These are phyloP conservation scores for Lophius americanus DNA, from an alignment of 2,797 vertebrate species.

Conservation along the genomic window DNA sequence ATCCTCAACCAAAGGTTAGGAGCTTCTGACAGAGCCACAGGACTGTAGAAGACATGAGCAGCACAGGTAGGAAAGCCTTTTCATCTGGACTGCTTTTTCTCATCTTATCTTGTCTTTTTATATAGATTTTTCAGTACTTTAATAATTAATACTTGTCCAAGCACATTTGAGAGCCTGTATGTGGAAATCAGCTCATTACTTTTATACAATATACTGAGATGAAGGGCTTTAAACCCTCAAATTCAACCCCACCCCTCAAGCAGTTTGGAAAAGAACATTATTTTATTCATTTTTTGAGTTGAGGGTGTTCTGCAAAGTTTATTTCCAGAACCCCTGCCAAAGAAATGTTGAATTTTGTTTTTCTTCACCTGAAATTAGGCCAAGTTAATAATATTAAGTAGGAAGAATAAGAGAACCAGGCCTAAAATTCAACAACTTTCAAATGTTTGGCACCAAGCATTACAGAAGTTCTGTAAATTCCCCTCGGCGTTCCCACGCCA, in stretches of 20 bases:
- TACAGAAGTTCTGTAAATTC: not conserved
- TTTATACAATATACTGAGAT: too few relatives aligned
- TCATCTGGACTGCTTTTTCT: not conserved
- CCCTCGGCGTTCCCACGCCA: conserved; percentile 4
- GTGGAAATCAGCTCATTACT: too few relatives aligned
- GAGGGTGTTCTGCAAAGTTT: too few relatives aligned
- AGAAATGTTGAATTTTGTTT: not conserved
- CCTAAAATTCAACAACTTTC: not conserved
- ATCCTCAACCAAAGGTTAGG: conserved; percentile 1
- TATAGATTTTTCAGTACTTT: not conserved
- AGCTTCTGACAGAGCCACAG: conserved; percentile 25
- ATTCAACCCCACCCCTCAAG: too few relatives aligned
- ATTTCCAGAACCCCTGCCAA: too few relatives aligned
- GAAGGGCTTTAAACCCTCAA: too few relatives aligned
- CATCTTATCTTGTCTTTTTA: not conserved
- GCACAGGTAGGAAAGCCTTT: conserved; percentile 55
- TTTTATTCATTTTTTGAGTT: too few relatives aligned
- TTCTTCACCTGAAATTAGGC: not conserved
- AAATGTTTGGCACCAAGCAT: not conserved
- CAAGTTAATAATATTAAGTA: not conserved
- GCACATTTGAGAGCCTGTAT: too few relatives aligned
- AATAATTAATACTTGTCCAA: too few relatives aligned
- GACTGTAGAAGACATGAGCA: conserved; percentile 31
- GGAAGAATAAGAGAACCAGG: not conserved
- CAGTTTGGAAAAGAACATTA: too few relatives aligned